Conservation (phyloP, 2,797 vertebrate genomes). For the Aphelocoma californica region DNA sequence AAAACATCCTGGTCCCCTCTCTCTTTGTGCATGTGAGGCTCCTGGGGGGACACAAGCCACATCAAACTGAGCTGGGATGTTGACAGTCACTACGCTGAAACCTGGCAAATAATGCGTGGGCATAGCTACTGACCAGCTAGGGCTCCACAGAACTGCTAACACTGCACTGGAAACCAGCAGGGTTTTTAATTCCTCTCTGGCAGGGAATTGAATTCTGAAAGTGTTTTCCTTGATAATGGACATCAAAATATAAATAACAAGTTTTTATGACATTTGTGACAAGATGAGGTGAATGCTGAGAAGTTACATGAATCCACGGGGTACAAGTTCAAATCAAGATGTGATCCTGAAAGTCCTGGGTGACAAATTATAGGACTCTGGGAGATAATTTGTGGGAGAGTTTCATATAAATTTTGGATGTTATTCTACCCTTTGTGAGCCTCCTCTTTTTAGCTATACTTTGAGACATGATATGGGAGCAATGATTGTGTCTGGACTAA, state of each 20-base stretch:
- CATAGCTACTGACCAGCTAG: not conserved
- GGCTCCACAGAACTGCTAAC: not conserved
- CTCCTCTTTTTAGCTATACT: not conserved
- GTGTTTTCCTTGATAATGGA: not conserved
- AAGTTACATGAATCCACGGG: fast-evolving
- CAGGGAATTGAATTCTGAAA: not conserved
- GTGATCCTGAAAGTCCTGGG: not conserved
- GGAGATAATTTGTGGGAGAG: not conserved
- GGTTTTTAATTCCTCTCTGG: not conserved
- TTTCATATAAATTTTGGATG: not conserved
- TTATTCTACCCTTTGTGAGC: not conserved
- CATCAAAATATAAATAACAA: not conserved
- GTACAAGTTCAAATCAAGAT: not conserved
- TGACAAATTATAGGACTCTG: not conserved
- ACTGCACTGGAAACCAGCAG: not conserved
- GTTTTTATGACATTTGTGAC: not conserved
- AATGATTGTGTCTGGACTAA: not conserved
- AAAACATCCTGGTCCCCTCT: not conserved
- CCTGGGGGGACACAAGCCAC: not conserved
- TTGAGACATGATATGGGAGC: not conserved
- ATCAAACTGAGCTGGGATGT: fast-evolving
- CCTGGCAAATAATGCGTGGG: fast-evolving
- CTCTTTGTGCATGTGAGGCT: not conserved
- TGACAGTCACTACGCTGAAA: not conserved
- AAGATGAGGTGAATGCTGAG: not conserved